phyloP scores from a whole-genome alignment of 2,888 invertebrate species.

The Alsophila aescularia region DNA sequence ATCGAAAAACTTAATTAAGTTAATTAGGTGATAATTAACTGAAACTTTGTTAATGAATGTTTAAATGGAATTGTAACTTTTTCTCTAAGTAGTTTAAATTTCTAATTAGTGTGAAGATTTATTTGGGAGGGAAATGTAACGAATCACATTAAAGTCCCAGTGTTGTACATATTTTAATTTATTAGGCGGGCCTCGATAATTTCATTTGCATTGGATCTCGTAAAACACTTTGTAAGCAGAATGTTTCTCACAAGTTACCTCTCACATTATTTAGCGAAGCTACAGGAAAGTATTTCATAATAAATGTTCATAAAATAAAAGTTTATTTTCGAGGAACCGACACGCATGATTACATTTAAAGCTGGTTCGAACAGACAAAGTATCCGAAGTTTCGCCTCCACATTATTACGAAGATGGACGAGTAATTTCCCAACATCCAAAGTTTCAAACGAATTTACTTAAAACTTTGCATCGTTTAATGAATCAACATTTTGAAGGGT shows the following conservation, averaged over 20 bases:
- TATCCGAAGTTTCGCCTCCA: slow-evolving; percentile 34
- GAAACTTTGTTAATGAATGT: slow-evolving; percentile 45
- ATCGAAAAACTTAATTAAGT: slow-evolving; percentile 44
- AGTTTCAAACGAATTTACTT: slow-evolving; percentile 52
- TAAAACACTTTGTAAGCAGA: slow-evolving; percentile 35
- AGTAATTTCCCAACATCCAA: slow-evolving; percentile 50
- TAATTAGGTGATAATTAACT: slow-evolving; percentile 52
- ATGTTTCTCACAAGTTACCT: slow-evolving; percentile 23
- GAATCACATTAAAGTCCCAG: slow-evolving; percentile 5
- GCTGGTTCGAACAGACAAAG: slow-evolving; percentile 30
- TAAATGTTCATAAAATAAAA: slow-evolving; percentile 37
- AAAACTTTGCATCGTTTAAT: slow-evolving; percentile 52
- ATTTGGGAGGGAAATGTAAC: slow-evolving; percentile 19
- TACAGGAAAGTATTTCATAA: slow-evolving; percentile 32
- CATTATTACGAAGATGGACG: slow-evolving; percentile 52
- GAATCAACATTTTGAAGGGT: slow-evolving; percentile 53
- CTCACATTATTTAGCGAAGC: slow-evolving; percentile 27
- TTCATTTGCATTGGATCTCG: slow-evolving; percentile 18
- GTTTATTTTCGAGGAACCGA: slow-evolving; percentile 36
- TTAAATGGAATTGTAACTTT: slow-evolving; percentile 38
- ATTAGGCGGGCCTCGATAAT: slow-evolving; percentile 6
- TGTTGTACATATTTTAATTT: slow-evolving; percentile 17
- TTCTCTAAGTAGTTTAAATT: slow-evolving; percentile 34
- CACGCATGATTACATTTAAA: slow-evolving; percentile 44
- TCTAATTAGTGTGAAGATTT: slow-evolving; percentile 38